Conservation (phyloP, 2,888 invertebrate species). For the Tipula helvola region DNA sequence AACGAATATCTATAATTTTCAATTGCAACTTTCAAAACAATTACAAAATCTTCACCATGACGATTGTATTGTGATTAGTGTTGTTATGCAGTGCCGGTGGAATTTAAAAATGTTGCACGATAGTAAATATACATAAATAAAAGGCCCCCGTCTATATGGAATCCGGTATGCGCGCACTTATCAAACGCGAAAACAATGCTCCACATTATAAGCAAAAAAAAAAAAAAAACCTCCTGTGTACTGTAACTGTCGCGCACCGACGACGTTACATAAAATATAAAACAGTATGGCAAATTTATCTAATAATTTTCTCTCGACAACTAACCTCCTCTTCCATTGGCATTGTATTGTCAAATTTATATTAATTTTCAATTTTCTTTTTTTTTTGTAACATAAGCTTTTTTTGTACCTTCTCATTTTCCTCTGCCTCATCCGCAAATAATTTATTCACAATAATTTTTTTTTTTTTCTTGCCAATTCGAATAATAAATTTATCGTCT, state of each 20-base stretch:
- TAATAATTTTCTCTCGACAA: background rate
- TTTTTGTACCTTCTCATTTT: background rate
- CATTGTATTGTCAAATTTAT: background rate
- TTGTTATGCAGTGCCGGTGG: background rate
- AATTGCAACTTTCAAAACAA: constrained; percentile 8
- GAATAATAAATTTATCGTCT: constrained; percentile 4
- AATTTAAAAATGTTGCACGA: background rate
- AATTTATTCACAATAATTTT: background rate
- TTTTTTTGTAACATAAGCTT: background rate
- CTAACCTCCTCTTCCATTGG: background rate
- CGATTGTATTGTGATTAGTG: background rate
- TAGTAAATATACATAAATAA: background rate
- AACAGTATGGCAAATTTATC: background rate
- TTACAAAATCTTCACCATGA: constrained; percentile 9
- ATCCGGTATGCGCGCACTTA: background rate
- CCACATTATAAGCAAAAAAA: background rate
- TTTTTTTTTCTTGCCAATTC: background rate
- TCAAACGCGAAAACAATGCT: background rate
- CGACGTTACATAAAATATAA: background rate
- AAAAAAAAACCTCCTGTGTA: background rate
- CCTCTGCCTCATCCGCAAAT: background rate
- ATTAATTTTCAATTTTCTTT: background rate
- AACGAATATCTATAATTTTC: background rate
- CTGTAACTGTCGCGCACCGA: background rate
- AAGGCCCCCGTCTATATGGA: background rate